phyloP scores from a whole-genome alignment of 2,797 vertebrate genomes.

The Enteromius treurensis region DNA sequence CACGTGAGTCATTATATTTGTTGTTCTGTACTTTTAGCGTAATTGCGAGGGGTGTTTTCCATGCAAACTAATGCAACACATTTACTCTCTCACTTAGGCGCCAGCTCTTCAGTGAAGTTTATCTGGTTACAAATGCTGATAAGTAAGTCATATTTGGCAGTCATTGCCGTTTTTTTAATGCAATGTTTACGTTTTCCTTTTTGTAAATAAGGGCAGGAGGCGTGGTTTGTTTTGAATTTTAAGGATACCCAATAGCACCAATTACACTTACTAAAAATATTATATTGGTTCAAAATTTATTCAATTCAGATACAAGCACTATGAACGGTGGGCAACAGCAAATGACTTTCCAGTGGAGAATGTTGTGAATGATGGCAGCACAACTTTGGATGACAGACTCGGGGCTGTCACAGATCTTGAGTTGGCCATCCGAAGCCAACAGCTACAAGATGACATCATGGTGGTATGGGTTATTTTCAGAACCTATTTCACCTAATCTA shows the following conservation, averaged over 20 bases:
- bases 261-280: not conserved
- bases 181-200: not conserved
- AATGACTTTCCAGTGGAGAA: conserved; percentile 84
- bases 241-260: not conserved
- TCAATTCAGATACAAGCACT: conserved; percentile 80
- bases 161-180: no score
- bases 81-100: conserved; percentile 67
- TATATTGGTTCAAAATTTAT: not conserved
- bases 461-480: conserved; percentile 71
- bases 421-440: conserved; percentile 79
- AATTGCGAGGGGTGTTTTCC: not conserved
- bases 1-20: conserved; percentile 71
- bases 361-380: conserved; percentile 84
- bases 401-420: conserved; percentile 83
- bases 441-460: conserved; percentile 79
- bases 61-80: conserved; percentile 3
- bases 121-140: conserved; percentile 86
- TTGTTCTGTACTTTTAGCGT: not conserved
- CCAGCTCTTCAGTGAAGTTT: conserved; percentile 83
- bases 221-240: not conserved
- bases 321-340: conserved; percentile 87
- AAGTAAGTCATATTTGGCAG: conserved; percentile 74
- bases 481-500: not conserved
- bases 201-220: not conserved
- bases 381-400: conserved; percentile 76